Conservation (phyloP, 2,888 invertebrate species). For the Lobophora halterata region DNA sequence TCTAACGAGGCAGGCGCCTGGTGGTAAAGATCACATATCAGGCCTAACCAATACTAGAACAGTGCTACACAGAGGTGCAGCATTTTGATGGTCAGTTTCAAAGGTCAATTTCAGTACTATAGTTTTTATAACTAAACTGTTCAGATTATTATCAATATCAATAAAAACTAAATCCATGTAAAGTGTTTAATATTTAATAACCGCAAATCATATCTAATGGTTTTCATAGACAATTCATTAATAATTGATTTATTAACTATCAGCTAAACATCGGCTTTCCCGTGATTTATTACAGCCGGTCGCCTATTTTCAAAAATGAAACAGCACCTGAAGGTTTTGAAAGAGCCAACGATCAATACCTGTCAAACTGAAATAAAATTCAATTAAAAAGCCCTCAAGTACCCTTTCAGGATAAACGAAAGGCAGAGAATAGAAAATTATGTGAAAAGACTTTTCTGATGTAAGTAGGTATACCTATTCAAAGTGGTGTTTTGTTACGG, state of each 20-base stretch:
- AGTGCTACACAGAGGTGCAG: no score
- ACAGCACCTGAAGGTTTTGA: slow-evolving; percentile 60
- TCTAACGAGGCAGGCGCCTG: no score
- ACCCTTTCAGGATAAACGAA: slow-evolving; percentile 68
- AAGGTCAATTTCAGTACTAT: no score
- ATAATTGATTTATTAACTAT: slow-evolving; percentile 61
- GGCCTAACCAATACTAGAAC: no score
- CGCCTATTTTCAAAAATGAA: slow-evolving; percentile 67
- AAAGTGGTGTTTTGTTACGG: slow-evolving; percentile 58
- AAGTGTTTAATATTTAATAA: slow-evolving; percentile 1
- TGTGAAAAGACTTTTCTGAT: slow-evolving; percentile 62
- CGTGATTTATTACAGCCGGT: slow-evolving; percentile 64
- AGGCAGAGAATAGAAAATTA: slow-evolving; percentile 67
- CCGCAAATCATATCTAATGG: slow-evolving; percentile 37
- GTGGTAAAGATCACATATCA: no score
- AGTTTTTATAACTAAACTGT: no score
- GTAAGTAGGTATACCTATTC: slow-evolving; percentile 45
- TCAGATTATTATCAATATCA: slow-evolving; percentile 1
- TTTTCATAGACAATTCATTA: slow-evolving; percentile 49
- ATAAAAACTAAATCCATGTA: slow-evolving; percentile 1
- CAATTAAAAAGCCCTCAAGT: slow-evolving; percentile 64
- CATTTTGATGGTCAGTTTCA: no score
- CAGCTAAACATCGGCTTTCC: slow-evolving; percentile 60
- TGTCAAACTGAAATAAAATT: slow-evolving; percentile 68
- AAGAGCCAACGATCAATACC: slow-evolving; percentile 68